Conservation (phyloP, 2,113 vertebrate species). For the Meles meles region DNA sequence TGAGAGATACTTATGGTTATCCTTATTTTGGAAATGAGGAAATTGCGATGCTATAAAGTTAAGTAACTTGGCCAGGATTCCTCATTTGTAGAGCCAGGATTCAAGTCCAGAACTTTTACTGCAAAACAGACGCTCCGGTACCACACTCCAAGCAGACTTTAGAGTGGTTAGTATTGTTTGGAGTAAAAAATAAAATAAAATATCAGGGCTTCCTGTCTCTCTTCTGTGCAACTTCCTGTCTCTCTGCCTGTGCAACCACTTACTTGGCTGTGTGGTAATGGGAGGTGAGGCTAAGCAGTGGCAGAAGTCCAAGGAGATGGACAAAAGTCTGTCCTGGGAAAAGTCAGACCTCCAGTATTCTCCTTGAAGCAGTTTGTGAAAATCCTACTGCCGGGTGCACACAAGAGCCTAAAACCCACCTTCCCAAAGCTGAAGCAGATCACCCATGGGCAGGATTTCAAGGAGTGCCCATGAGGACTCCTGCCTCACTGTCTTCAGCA, state of each 20-base stretch:
- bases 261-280: slow-evolving; percentile 85
- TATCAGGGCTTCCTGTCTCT: slow-evolving; percentile 86
- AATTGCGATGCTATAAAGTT: not conserved
- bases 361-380: slow-evolving; percentile 88
- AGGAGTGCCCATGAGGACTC: slow-evolving; percentile 87
- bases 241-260: slow-evolving; percentile 85
- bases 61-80: not conserved
- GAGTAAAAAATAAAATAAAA: not conserved
- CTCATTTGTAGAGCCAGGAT: not conserved
- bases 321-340: slow-evolving; percentile 83
- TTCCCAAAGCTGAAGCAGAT: slow-evolving; percentile 92
- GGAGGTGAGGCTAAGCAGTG: slow-evolving; percentile 86
- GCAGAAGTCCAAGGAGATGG: slow-evolving; percentile 86
- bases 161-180: not conserved
- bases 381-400: slow-evolving; percentile 86
- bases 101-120: not conserved
- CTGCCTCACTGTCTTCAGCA: slow-evolving; percentile 87
- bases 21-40: slow-evolving; percentile 3
- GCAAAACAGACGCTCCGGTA: not conserved
- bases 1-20: not conserved
- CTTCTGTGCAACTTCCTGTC: slow-evolving; percentile 85
- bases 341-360: slow-evolving; percentile 74
- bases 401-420: slow-evolving; percentile 90
- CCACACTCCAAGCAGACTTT: not conserved
- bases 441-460: slow-evolving; percentile 90